These are phyloP conservation scores for Tholera decimalis DNA, from an alignment of 2,888 invertebrate genomes.

Conservation along the genomic window DNA sequence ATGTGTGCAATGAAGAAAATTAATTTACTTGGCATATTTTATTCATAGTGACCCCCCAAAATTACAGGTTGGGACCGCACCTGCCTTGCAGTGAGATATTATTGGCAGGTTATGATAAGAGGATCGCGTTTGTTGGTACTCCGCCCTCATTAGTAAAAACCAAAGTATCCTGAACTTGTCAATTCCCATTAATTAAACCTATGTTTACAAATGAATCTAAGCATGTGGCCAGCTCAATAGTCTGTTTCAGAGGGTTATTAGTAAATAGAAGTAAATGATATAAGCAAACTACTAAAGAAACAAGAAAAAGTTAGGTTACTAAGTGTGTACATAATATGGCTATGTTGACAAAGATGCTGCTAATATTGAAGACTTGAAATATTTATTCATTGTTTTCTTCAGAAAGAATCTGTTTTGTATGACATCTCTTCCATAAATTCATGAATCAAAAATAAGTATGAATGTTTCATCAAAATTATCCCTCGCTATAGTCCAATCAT, in stretches of 20 bases:
- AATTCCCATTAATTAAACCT: not conserved
- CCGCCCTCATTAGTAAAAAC: not conserved
- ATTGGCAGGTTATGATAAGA: not conserved
- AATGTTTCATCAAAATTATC: not conserved
- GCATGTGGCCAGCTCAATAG: not conserved
- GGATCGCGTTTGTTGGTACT: not conserved
- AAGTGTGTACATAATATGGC: slow-evolving; percentile 27
- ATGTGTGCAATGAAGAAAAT: no score
- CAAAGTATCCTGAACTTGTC: not conserved
- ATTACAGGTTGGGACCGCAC: no score
- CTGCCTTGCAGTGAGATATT: not conserved
- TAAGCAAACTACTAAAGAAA: not conserved
- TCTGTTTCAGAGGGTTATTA: not conserved
- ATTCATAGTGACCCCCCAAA: no score
- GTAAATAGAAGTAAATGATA: not conserved
- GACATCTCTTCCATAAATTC: not conserved
- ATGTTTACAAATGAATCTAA: slow-evolving; percentile 16
- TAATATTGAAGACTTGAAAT: not conserved
- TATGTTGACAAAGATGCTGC: slow-evolving; percentile 36
- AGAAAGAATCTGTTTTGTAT: not conserved
- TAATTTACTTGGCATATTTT: no score
- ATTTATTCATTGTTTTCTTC: not conserved
- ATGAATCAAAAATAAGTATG: not conserved
- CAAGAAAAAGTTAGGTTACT: slow-evolving; percentile 36
- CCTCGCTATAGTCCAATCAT: slow-evolving; percentile 20